Percentiles rank a stretch among this genome's conserved stretches.
Conservation (phyloP, 2,888 invertebrate species). For the Spilosoma lubricipeda region DNA sequence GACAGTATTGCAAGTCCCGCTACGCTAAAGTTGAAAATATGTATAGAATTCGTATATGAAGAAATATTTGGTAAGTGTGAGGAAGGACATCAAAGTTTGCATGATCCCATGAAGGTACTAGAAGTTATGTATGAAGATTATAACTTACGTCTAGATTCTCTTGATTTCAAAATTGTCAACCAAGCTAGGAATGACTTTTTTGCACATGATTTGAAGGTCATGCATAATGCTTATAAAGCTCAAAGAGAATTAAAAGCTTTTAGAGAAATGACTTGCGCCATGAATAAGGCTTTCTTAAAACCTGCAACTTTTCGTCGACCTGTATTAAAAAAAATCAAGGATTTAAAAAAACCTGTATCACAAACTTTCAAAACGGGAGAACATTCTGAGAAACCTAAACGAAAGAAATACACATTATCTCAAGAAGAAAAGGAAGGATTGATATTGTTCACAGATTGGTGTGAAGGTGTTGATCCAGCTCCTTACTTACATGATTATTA, state of each 20-base stretch:
- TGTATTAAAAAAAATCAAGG: slow-evolving; percentile 68
- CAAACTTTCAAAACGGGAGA: slow-evolving; percentile 60
- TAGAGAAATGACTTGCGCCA: slow-evolving; percentile 78
- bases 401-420: slow-evolving; percentile 67
- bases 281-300: slow-evolving; percentile 79
- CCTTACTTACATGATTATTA: slow-evolving; percentile 74
- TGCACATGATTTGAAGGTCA: slow-evolving; percentile 77
- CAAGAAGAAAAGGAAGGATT: slow-evolving; percentile 73
- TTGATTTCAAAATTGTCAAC: slow-evolving; percentile 79
- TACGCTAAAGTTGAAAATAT: slow-evolving; percentile 78
- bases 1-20: slow-evolving; percentile 76
- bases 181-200: slow-evolving; percentile 78
- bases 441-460: slow-evolving; percentile 78
- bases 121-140: slow-evolving; percentile 82
- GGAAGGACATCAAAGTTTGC: slow-evolving; percentile 77
- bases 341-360: slow-evolving; percentile 70
- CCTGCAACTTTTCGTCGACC: slow-evolving; percentile 70
- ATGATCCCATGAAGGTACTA: slow-evolving; percentile 81
- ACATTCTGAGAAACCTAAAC: slow-evolving; percentile 54
- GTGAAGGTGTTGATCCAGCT: slow-evolving; percentile 75
- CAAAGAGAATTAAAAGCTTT: slow-evolving; percentile 77
- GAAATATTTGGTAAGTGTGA: slow-evolving; percentile 81
- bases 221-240: slow-evolving; percentile 77
- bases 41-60: slow-evolving; percentile 82
- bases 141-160: slow-evolving; percentile 74